Percentiles rank a stretch among this genome's conserved stretches.
phyloP scores from a whole-genome alignment of 2,888 invertebrate species.

The Coenonympha glycerion region DNA sequence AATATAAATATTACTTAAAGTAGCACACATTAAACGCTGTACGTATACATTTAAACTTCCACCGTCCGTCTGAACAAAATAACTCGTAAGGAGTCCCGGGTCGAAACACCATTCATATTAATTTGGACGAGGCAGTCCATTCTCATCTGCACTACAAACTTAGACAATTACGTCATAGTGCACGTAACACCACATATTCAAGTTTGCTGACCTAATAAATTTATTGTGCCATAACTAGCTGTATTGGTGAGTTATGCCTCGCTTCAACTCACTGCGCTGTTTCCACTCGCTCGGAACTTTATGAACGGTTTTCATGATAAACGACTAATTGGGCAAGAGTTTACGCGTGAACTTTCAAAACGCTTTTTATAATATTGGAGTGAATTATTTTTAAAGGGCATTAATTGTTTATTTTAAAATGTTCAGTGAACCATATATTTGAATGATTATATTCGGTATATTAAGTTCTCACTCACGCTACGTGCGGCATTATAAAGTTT shows the following conservation, averaged over 20 bases:
- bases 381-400: no score
- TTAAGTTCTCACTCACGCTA: no score
- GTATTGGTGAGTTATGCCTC: conserved; percentile 58
- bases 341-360: not conserved
- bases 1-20: not conserved
- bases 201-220: conserved; percentile 70
- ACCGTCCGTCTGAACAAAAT: conserved; percentile 12
- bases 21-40: no score
- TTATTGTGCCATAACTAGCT: conserved; percentile 67
- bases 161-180: conserved; percentile 40
- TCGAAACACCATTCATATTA: conserved; percentile 29
- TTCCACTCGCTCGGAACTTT: conserved; percentile 36
- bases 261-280: conserved; percentile 35
- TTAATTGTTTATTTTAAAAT: no score
- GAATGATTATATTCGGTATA: no score
- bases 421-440: no score
- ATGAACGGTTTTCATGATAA: not conserved
- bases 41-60: not conserved
- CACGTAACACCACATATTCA: conserved; percentile 55
- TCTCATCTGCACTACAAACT: conserved; percentile 33
- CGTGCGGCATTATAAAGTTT: no score
- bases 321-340: not conserved
- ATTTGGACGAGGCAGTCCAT: conserved; percentile 30
- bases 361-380: not conserved
- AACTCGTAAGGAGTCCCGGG: conserved; percentile 23